Evolutionary conservation across 2,113 vertebrate genomes (phyloP).

Genomic region (Bambusicola thoracicus): DNA sequence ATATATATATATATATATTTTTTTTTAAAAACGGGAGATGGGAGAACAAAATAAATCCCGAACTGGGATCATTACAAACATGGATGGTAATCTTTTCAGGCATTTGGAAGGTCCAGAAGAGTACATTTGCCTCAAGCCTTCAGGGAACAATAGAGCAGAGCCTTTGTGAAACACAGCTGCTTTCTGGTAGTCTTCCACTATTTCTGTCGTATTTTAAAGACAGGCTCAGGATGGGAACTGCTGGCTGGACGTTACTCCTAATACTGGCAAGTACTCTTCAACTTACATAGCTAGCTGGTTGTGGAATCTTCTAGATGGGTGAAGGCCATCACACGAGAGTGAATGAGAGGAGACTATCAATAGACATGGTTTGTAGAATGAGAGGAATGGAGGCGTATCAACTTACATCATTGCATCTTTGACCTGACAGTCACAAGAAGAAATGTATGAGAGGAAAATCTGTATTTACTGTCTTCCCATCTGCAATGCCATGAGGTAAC

Average conservation of each 20-base stretch:
- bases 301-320: neutral
- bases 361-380: neutral
- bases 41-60: constrained; percentile 45
- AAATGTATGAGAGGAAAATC: neutral
- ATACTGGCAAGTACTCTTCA: neutral
- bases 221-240: neutral
- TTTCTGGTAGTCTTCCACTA: neutral
- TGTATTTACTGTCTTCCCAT: neutral
- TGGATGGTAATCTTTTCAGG: neutral
- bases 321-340: neutral
- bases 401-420: neutral
- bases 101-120: neutral
- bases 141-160: constrained; percentile 4
- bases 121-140: neutral
- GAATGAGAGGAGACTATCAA: neutral
- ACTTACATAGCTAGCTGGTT: neutral
- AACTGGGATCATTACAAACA: neutral
- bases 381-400: neutral
- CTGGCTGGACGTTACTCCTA: neutral
- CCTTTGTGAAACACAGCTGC: neutral
- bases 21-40: neutral
- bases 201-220: neutral
- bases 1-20: too few species aligned
- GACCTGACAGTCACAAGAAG: neutral
- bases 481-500: neutral